Conservation (phyloP, 2,113 vertebrate species). For the Barbus barbus region DNA sequence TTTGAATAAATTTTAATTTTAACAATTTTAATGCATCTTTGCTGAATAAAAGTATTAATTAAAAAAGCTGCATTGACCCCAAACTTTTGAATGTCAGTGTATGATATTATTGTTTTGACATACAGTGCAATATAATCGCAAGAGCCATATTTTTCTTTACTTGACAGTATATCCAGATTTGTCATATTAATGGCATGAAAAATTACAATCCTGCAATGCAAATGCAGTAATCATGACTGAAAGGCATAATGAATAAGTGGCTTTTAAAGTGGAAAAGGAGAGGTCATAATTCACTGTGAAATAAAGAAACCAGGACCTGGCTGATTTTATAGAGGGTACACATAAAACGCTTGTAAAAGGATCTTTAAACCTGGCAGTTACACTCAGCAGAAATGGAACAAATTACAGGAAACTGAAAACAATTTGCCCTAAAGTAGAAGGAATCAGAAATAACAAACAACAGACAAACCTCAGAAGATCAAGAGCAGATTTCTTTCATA, state of each 20-base stretch:
- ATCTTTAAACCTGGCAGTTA: slow-evolving; percentile 8
- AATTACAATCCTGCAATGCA: not conserved
- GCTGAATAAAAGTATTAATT: not conserved
- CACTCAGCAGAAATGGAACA: slow-evolving; percentile 43
- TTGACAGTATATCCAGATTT: no score
- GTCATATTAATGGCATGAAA: no score
- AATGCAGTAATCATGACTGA: not conserved
- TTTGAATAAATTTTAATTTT: no score
- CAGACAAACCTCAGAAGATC: not conserved
- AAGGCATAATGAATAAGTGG: not conserved
- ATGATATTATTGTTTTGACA: no score
- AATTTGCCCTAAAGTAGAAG: slow-evolving; percentile 37
- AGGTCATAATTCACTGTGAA: not conserved
- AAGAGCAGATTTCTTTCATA: not conserved
- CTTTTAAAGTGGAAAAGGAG: not conserved
- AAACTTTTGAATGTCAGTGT: no score
- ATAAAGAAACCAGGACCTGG: not conserved
- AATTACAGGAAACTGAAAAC: slow-evolving; percentile 37
- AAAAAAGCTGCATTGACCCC: no score
- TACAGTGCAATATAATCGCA: no score
- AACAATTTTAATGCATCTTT: not conserved
- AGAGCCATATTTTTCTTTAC: no score
- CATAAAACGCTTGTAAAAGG: slow-evolving; percentile 4
- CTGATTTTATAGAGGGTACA: slow-evolving; percentile 2
- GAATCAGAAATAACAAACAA: slow-evolving; percentile 28